Conservation (phyloP, 2,888 invertebrate species). For the Slavum lentiscoides region DNA sequence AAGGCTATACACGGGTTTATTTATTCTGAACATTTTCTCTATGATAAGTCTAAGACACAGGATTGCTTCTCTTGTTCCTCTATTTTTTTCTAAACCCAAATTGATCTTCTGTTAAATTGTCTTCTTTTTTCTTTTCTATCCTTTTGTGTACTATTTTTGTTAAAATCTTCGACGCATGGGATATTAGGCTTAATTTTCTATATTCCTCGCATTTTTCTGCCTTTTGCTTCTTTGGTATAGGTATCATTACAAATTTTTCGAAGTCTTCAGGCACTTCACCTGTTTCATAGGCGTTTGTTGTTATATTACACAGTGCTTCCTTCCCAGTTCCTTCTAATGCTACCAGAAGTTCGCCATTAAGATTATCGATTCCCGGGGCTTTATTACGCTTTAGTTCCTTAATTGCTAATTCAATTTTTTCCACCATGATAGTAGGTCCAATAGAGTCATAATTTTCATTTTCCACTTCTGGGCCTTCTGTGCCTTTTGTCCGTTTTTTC, state of each 20-base stretch:
- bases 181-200: slow-evolving; percentile 1
- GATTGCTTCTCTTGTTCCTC: slow-evolving; percentile 1
- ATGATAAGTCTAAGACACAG: slow-evolving; percentile 15
- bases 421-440: slow-evolving; percentile 16
- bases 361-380: slow-evolving; percentile 4
- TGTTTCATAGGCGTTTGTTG: background rate
- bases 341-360: background rate
- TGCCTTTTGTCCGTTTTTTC: slow-evolving; percentile 35
- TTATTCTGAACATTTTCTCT: slow-evolving; percentile 29
- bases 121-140: slow-evolving; percentile 1
- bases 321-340: background rate
- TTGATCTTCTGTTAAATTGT: background rate
- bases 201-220: slow-evolving; percentile 2
- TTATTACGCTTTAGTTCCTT: slow-evolving; percentile 31
- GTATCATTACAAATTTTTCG: slow-evolving; percentile 1
- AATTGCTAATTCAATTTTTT: slow-evolving; percentile 35
- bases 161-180: slow-evolving; percentile 2
- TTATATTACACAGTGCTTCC: background rate
- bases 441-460: slow-evolving; percentile 29
- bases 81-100: slow-evolving; percentile 5
- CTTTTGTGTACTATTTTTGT: slow-evolving; percentile 11
- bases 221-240: slow-evolving; percentile 7
- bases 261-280: background rate
- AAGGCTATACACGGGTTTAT: slow-evolving; percentile 11
- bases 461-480: slow-evolving; percentile 29